Conservation (phyloP, 2,888 invertebrate genomes). For the Incurvaria masculella region DNA sequence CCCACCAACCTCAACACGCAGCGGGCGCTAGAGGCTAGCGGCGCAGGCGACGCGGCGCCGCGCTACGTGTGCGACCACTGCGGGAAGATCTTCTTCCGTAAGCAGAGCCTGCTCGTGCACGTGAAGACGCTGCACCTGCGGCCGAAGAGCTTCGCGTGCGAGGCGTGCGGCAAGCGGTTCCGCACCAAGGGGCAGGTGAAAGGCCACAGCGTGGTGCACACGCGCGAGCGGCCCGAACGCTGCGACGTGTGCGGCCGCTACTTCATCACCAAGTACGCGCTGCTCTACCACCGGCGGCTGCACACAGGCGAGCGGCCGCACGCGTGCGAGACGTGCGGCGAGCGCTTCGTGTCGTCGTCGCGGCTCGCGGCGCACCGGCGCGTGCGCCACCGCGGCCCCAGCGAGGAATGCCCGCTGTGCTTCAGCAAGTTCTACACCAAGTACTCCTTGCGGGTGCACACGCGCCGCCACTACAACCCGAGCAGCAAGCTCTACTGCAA, state of each 20-base stretch:
- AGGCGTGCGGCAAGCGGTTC: constrained; percentile 50
- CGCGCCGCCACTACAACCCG: constrained; percentile 19
- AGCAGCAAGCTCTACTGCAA: constrained; percentile 19
- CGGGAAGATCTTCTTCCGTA: constrained; percentile 32
- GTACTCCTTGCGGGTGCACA: constrained; percentile 46
- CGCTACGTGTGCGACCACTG: constrained; percentile 41
- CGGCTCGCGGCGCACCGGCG: constrained; percentile 42
- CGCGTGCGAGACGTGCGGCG: constrained; percentile 40
- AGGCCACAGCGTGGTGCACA: constrained; percentile 52
- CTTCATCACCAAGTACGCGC: constrained; percentile 44
- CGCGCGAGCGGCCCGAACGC: constrained; percentile 46
- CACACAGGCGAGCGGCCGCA: constrained; percentile 49
- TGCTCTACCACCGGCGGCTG: constrained; percentile 40
- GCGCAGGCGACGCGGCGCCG: constrained; percentile 22
- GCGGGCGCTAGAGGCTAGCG: not conserved
- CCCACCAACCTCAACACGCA: constrained; percentile 26
- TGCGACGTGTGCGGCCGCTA: constrained; percentile 52
- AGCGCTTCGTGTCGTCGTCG: constrained; percentile 40
- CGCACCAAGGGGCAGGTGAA: constrained; percentile 48
- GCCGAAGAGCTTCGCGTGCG: constrained; percentile 46
- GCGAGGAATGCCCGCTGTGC: constrained; percentile 30
- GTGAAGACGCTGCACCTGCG: constrained; percentile 51
- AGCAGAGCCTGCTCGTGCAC: constrained; percentile 38
- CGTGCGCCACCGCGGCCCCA: constrained; percentile 34
- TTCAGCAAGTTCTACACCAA: constrained; percentile 26